Percentiles rank a stretch among this genome's conserved stretches.
Conservation (phyloP, 2,888 invertebrate genomes). For the Carcina quercana region DNA sequence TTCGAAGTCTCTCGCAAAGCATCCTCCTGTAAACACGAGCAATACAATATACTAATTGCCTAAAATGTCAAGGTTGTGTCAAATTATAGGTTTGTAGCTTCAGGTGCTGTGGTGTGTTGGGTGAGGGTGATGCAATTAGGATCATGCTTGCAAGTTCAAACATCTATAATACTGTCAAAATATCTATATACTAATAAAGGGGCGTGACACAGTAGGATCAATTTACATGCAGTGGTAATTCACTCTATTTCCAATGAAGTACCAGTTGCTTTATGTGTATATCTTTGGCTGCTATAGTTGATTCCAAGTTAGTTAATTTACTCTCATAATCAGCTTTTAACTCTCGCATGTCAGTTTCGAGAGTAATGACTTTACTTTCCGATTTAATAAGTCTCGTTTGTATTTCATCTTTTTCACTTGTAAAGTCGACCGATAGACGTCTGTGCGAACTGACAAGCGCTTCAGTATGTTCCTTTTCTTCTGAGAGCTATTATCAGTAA, state of each 20-base stretch:
- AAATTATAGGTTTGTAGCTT: too few species aligned
- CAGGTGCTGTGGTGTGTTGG: too few species aligned
- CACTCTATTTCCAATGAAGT: conserved; percentile 25
- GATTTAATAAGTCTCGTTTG: conserved; percentile 56
- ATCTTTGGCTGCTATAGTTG: conserved; percentile 73
- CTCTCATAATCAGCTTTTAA: conserved; percentile 73
- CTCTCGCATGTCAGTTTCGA: conserved; percentile 67
- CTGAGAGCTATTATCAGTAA: conserved; percentile 54
- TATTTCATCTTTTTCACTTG: conserved; percentile 62
- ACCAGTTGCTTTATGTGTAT: conserved; percentile 78
- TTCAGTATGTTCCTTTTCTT: conserved; percentile 63
- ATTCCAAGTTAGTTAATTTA: conserved; percentile 76
- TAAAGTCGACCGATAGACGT: conserved; percentile 57
- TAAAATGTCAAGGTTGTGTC: too few species aligned
- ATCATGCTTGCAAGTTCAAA: too few species aligned
- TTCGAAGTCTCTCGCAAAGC: conserved; percentile 57
- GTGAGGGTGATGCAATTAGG: too few species aligned
- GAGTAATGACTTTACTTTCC: conserved; percentile 61
- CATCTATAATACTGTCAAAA: too few species aligned
- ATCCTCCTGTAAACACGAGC: too few species aligned
- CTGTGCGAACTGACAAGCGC: conserved; percentile 47
- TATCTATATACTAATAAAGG: too few species aligned
- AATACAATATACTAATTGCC: too few species aligned
- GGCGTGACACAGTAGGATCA: too few species aligned
- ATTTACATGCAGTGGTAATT: conserved; percentile 22